Base-by-base conservation (phyloP, 2,888 invertebrate genomes). In the Girardia tigrina region DNA sequence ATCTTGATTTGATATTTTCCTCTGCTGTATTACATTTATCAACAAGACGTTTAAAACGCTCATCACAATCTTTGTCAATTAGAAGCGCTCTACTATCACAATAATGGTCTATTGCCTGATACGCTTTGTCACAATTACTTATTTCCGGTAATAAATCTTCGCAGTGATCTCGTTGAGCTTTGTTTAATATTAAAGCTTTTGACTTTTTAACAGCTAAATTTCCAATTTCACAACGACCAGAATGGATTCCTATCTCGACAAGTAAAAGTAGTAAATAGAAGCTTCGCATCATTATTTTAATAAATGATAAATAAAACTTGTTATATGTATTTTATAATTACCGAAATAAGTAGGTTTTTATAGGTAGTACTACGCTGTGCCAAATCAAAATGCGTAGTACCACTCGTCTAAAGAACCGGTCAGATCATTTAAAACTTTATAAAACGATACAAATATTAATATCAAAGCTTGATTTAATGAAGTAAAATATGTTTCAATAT, bases 1-100 rank as follows among this genome's bases (percentile, higher is more conserved):
- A 56, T 56, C 56, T n/a, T 56, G n/a, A n/a, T 56, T 56, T 56
- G n/a, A 56, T 56, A 23, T 23, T 56, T 56, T 56, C 23, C n/a
- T 56, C 56, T 8, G 56, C 56, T 4, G 56, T 8, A 56, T 56
- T 56, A 56, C 56, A 56, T 56, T 56, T 56, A n/a, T 56, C 56
- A 56, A 56, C n/a, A 20, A 56, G 23, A 6, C 8, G n/a, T 56
- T 56, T 56, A n/a, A 56, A 56, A 23, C 56, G n/a, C 4, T 56
- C n/a, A 56, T 56, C 56, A n/a, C 56, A 56, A 6, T 56, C 56
- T 56, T 16, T 56, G 4, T 56, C 56, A 2, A 56, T 56, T 12
- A 20, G n/a, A 4, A n/a, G 2, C n/a, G 56, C 56, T 56, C n/a
- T 16, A 20, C n/a, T 23, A n/a, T 56, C n/a, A 56, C 56, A 56